Conservation (phyloP, 2,113 vertebrate genomes). For the Hemibagrus wyckioides region DNA sequence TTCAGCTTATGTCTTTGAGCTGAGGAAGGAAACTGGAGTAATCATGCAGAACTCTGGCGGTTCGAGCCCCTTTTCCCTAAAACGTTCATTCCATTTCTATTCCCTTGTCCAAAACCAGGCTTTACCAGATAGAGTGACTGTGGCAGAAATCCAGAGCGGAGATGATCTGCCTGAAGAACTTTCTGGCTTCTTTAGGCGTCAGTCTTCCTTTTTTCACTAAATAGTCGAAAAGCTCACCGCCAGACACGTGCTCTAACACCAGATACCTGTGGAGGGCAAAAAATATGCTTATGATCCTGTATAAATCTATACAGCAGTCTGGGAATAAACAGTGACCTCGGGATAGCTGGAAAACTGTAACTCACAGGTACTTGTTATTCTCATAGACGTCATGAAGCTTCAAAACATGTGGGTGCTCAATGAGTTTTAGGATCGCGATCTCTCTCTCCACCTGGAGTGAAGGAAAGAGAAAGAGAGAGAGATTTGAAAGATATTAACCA, state of each 20-base stretch:
- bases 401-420: conserved; percentile 91
- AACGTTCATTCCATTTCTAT: neutral
- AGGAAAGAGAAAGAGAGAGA: conserved; percentile 40
- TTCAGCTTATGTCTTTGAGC: no score
- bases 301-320: neutral
- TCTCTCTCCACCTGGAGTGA: conserved; percentile 86
- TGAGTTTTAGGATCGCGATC: conserved; percentile 93
- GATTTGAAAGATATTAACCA: neutral
- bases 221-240: conserved; percentile 91
- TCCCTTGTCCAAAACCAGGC: neutral
- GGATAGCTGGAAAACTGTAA: conserved; percentile 49
- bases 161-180: conserved; percentile 94
- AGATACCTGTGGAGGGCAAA: conserved; percentile 76
- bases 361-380: conserved; percentile 97
- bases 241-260: conserved; percentile 91
- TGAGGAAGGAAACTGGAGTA: no score
- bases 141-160: conserved; percentile 94
- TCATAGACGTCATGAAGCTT: conserved; percentile 94
- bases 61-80: no score
- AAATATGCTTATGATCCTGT: neutral
- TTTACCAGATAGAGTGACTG: conserved; percentile 90
- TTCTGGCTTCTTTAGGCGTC: conserved; percentile 90
- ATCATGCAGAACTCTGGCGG: no score
- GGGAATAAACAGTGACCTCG: neutral
- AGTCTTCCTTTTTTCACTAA: conserved; percentile 90